Percentiles rank a stretch among this genome's conserved stretches.
phyloP scores from a whole-genome alignment of 2,113 vertebrate genomes.

The Furnarius figulus region DNA sequence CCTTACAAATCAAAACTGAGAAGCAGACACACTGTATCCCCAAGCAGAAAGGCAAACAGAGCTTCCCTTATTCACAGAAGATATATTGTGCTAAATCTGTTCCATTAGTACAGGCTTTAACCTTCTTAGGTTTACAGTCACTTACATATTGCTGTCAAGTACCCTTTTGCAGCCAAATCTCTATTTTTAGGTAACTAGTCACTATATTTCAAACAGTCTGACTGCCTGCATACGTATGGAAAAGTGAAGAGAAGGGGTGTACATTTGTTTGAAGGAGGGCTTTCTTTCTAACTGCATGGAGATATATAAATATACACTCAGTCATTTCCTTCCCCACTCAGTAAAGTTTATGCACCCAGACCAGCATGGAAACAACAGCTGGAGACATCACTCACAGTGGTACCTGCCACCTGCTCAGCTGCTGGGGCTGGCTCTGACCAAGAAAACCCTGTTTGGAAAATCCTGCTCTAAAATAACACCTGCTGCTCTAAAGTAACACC shows the following conservation, averaged over 20 bases:
- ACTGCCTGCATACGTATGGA: accelerated
- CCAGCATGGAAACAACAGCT: not conserved
- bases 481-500: not conserved
- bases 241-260: not conserved
- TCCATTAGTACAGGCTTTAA: not conserved
- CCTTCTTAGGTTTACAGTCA: not conserved
- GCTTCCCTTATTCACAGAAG: not conserved
- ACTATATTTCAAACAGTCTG: not conserved
- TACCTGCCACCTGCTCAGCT: not conserved
- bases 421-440: not conserved
- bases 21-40: not conserved
- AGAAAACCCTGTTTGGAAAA: not conserved
- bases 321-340: not conserved
- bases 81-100: not conserved
- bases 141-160: not conserved
- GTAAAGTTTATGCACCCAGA: not conserved
- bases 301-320: not conserved
- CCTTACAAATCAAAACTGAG: not conserved
- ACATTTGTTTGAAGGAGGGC: not conserved
- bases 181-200: not conserved
- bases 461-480: not conserved
- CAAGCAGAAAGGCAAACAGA: not conserved
- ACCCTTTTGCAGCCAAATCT: not conserved
- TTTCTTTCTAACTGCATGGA: not conserved
- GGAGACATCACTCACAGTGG: not conserved